phyloP scores from a whole-genome alignment of 2,797 vertebrate species.

The Lutjanus campechanus region DNA sequence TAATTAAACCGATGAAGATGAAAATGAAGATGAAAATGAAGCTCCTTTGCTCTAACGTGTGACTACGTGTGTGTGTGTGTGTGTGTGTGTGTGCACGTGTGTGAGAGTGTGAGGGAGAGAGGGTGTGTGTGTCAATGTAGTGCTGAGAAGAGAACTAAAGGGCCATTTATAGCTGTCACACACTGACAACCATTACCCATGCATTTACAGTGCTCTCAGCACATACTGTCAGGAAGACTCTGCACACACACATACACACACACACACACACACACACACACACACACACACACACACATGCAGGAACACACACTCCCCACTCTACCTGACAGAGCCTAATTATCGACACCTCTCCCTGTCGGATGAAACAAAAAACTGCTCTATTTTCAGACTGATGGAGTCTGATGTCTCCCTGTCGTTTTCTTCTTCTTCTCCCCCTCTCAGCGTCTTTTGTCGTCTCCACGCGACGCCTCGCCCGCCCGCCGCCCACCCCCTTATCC shows the following conservation, averaged over 20 bases:
- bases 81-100: neutral
- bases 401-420: conserved; percentile 78
- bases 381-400: conserved; percentile 85
- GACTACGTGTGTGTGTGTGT: conserved; percentile 13
- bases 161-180: conserved; percentile 82
- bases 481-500: conserved; percentile 62
- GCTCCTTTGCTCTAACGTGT: conserved; percentile 46
- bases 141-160: conserved; percentile 77
- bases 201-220: conserved; percentile 82
- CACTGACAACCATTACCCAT: conserved; percentile 81
- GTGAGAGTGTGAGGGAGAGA: conserved; percentile 5
- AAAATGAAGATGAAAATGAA: conserved; percentile 72
- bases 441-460: conserved; percentile 77
- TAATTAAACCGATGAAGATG: conserved; percentile 71
- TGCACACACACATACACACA: conserved; percentile 5
- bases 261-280: conserved; percentile 17
- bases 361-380: conserved; percentile 83
- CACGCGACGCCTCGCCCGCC: conserved; percentile 45
- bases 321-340: conserved; percentile 83
- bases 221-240: conserved; percentile 68
- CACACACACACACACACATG: conserved; percentile 6
- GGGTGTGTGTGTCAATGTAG: conserved; percentile 65
- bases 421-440: conserved; percentile 71
- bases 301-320: conserved; percentile 45
- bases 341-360: conserved; percentile 82